phyloP scores from a whole-genome alignment of 2,888 invertebrate species.

The Rosalia funebris region DNA sequence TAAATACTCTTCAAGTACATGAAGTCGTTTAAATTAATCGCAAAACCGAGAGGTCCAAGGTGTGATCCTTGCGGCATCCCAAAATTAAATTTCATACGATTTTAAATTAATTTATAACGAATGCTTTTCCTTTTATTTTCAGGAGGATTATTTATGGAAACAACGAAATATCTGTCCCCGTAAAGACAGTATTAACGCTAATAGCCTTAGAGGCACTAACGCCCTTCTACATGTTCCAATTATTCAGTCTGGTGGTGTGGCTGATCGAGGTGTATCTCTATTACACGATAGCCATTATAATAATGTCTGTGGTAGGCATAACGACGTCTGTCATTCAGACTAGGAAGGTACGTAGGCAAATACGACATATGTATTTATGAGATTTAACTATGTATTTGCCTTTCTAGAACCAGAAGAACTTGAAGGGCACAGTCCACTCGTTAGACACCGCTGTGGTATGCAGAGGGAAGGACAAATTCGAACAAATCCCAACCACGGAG shows the following conservation, averaged over 20 bases:
- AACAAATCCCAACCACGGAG: conserved; percentile 74
- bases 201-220: conserved; percentile 87
- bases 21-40: not conserved
- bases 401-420: conserved; percentile 84
- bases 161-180: conserved; percentile 86
- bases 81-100: too few species aligned
- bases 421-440: conserved; percentile 85
- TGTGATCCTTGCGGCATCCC: not conserved
- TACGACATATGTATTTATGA: too few species aligned
- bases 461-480: conserved; percentile 64
- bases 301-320: conserved; percentile 86
- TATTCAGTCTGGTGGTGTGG: conserved; percentile 91
- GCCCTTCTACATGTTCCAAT: conserved; percentile 95
- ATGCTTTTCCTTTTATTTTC: conserved; percentile 50
- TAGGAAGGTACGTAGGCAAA: conserved; percentile 74
- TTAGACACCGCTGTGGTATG: conserved; percentile 76
- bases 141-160: conserved; percentile 83
- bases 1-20: too few species aligned
- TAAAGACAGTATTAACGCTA: conserved; percentile 77
- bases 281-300: conserved; percentile 85
- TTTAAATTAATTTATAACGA: too few species aligned
- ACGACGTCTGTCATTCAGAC: conserved; percentile 86
- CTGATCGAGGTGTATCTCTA: conserved; percentile 87
- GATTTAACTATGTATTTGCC: conserved; percentile 1
- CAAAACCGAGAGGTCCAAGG: not conserved